phyloP scores from a whole-genome alignment of 2,888 invertebrate genomes.

The Erebia epiphron region DNA sequence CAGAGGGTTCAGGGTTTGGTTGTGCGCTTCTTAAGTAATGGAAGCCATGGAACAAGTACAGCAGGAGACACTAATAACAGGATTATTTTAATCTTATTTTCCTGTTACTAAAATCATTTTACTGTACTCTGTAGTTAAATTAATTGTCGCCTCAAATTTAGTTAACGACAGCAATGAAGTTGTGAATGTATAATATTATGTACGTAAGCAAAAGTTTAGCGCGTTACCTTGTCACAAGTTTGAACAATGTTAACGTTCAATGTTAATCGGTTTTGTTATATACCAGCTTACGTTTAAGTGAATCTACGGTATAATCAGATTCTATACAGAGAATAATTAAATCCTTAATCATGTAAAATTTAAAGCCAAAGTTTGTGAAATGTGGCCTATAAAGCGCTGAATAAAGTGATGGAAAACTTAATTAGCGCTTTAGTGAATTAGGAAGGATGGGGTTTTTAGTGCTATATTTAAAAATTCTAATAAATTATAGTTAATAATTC shows the following conservation, averaged over 20 bases:
- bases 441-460: neutral
- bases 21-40: too few species aligned
- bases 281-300: conserved; percentile 1
- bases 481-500: too few species aligned
- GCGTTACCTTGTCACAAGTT: conserved; percentile 16
- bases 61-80: too few species aligned
- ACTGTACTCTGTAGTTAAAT: neutral
- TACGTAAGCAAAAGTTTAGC: conserved; percentile 18
- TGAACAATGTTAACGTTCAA: neutral
- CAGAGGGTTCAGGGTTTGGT: neutral
- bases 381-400: conserved; percentile 8
- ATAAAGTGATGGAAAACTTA: neutral
- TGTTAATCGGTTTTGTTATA: neutral
- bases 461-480: neutral
- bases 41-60: too few species aligned
- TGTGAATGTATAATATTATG: conserved; percentile 1
- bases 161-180: conserved; percentile 16
- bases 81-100: too few species aligned
- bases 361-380: conserved; percentile 12
- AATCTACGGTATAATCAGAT: conserved; percentile 10
- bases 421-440: conserved; percentile 6
- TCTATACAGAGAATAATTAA: neutral
- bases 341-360: conserved; percentile 6
- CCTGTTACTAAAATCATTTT: neutral
- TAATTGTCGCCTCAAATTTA: conserved; percentile 1